These are phyloP conservation scores for Seriola quinqueradiata DNA, from an alignment of 2,113 vertebrate species.

Conservation along the genomic window DNA sequence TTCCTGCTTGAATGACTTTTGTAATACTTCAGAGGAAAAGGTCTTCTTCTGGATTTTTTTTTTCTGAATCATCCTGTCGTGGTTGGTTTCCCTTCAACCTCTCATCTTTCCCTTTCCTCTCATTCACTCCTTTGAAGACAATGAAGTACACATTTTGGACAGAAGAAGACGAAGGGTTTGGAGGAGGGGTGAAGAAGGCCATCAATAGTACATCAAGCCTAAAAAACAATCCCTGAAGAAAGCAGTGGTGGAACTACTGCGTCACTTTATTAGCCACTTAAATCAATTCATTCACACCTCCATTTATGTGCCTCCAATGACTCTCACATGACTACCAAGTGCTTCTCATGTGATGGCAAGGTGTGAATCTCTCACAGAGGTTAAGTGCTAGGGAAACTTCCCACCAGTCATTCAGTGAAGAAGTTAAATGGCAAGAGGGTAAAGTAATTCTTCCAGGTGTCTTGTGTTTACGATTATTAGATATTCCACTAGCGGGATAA, in stretches of 20 bases:
- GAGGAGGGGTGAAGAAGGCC: conserved; percentile 12
- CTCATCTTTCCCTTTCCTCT: background rate
- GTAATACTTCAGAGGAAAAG: background rate
- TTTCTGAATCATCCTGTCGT: background rate
- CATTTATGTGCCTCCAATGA: conserved; percentile 5
- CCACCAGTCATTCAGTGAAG: background rate
- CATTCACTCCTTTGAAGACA: background rate
- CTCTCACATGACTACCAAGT: conserved; percentile 21
- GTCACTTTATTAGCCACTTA: conserved; percentile 12
- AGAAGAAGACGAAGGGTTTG: background rate
- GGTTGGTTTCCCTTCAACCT: background rate
- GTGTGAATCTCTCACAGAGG: conserved; percentile 40
- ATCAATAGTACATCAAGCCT: background rate
- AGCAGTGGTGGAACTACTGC: background rate
- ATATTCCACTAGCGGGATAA: conserved; percentile 18
- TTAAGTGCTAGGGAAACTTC: conserved; percentile 1
- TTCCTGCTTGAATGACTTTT: background rate
- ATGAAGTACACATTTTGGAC: background rate
- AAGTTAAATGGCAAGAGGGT: background rate
- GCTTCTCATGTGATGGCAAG: conserved; percentile 33
- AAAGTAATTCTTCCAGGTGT: background rate
- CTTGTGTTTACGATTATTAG: background rate
- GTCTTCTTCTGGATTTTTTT: background rate
- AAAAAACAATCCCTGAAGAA: background rate
- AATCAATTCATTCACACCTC: conserved; percentile 28